phyloP scores from a whole-genome alignment of 1,140 invertebrate genomes.

The Bombus picipes region DNA sequence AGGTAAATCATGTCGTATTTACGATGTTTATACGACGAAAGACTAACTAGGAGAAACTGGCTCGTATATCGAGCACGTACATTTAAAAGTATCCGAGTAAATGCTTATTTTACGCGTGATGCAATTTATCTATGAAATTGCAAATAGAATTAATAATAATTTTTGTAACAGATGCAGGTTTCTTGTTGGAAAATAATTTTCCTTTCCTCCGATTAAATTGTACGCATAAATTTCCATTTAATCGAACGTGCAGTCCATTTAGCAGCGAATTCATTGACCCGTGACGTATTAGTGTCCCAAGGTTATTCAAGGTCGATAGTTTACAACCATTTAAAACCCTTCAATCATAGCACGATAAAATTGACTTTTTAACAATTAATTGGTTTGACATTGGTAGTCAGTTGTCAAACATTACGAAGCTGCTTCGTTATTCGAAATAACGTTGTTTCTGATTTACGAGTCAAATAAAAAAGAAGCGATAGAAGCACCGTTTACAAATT shows the following conservation, averaged over 20 bases:
- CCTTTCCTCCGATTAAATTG: background rate
- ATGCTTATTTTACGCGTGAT: background rate
- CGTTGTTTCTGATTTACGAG: background rate
- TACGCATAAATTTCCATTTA: background rate
- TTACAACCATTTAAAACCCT: background rate
- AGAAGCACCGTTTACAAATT: background rate
- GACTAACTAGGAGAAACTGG: background rate
- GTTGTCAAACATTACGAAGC: background rate
- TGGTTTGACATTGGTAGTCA: background rate
- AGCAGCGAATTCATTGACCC: background rate
- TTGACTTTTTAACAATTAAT: background rate
- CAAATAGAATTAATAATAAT: background rate
- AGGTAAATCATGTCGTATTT: background rate
- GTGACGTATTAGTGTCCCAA: background rate
- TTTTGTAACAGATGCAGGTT: background rate
- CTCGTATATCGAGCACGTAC: background rate
- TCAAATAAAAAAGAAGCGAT: background rate
- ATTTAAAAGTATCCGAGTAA: background rate
- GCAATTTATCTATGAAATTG: background rate
- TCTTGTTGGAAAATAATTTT: background rate
- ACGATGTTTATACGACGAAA: background rate
- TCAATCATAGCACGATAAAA: background rate
- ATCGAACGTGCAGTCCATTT: background rate
- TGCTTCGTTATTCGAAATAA: background rate
- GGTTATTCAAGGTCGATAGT: background rate